Evolutionary conservation across 2,113 vertebrate genomes (phyloP), one percentile per base, ranked within the genome.

Genomic region (Eidolon helvum): DNA sequence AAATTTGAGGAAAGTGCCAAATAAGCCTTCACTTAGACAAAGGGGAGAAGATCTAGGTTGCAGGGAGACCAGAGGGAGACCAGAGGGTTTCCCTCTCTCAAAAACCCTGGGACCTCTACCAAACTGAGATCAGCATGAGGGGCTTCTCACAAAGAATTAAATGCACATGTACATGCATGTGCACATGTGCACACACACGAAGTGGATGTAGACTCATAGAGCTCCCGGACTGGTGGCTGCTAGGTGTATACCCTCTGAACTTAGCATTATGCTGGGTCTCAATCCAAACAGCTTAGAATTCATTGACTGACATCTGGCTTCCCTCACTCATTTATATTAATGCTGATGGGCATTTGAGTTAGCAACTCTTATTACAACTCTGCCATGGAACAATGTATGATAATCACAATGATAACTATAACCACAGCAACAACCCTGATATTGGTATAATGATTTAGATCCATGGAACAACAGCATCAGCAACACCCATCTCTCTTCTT

Each of bases 361-460:
- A 83, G 66, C 71, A 78, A 80, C 43, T n/a, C 40, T 71, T 63
- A 40, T 80, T 87, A 83, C 57, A 91, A 45, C 78, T 72, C 66
- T 65, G 50, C 66, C 28, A 30, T 0, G 2, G 50, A 40, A 69
- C 26, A 24, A 68, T 57, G 91, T 71, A 72, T 57, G 35, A 53
- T 65, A 57, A 83, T 35, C 53, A 66, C 61, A 75, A 50, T 38
- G 57, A 83, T 72, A 94, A 74, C 65, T 72, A 72, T 33, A 79
- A 55, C n/a, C 45, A 59, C 19, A 77, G 38, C 85, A 59, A 65
- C 26, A 38, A 50, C 53, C 28, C 18, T 45, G 28, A 22, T 75
- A 63, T 86, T 84, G 90, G 71, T 55, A 65, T 84, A 92, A 92
- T 71, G 22, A 61, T 43, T 97, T 80, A 63, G 43, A 84, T 55